These are phyloP conservation scores for Nipponia nippon DNA, from an alignment of 2,113 vertebrate genomes.

Conservation along the genomic window DNA sequence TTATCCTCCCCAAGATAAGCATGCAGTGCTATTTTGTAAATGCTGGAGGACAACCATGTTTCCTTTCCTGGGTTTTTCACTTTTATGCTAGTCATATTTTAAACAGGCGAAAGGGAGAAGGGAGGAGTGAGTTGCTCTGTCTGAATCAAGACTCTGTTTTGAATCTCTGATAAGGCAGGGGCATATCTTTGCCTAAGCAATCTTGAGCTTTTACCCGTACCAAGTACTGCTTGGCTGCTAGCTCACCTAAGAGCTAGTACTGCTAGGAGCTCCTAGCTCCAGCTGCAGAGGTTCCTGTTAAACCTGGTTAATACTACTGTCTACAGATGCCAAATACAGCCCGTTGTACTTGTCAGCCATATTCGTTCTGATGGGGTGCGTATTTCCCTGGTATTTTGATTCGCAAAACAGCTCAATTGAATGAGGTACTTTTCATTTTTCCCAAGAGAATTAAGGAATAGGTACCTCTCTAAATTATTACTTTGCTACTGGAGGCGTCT, in stretches of 20 bases:
- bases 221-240: background rate
- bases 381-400: background rate
- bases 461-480: background rate
- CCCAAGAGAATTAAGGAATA: background rate
- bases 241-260: background rate
- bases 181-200: background rate
- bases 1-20: background rate
- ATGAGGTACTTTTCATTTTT: background rate
- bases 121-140: background rate
- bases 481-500: background rate
- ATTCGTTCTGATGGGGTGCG: background rate
- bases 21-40: background rate
- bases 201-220: background rate
- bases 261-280: background rate
- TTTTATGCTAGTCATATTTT: background rate
- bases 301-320: background rate
- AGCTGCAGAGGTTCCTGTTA: background rate
- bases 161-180: background rate
- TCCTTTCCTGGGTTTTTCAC: background rate
- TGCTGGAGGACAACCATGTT: background rate
- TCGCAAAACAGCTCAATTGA: background rate
- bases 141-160: background rate
- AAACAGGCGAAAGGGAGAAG: background rate
- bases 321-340: background rate
- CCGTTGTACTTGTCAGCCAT: background rate